Base-by-base conservation (phyloP, 92 coral and sea anemone genomes). In the Parazoanthus atlanticus region DNA sequence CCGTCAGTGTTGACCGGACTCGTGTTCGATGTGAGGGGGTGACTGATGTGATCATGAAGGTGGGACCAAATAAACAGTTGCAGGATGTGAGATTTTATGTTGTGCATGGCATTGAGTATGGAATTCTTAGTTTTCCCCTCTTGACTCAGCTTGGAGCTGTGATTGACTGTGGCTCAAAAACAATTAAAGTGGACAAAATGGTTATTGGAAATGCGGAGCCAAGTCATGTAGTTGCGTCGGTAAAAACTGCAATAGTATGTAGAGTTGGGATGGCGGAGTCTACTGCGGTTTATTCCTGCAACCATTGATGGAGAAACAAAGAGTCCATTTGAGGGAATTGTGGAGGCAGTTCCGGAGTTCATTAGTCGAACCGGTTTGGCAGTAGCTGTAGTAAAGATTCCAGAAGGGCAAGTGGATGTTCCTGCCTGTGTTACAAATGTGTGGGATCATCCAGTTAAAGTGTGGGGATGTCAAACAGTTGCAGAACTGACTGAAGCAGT, bases 391-490 rank as follows among this genome's bases (percentile, higher is more conserved):
- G 91, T 89, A 40, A 84, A 84, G 36, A 74, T 89, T 21, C 91
- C 88, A 7, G 9, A 88, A 79, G 85, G 89, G 3, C 92, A 90
- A 85, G 64, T 3, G n/a, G 73, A 70, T 19, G 65, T 90, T 47
- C 92, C 92, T 78, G 86, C 78, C 71, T 85, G 89, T 85, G 92
- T 89, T 12, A 89, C 92, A 46, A 89, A 89, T 74, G 86, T 89
- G 1, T 89, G 92, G 89, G 85, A 89, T 58, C 92, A 64, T 49
- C 85, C 92, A 32, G 54, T 89, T 78, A 89, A 89, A 66, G 92
- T 89, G n/a, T 89, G 89, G 89, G 76, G 85, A 54, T 89, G 92
- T 76, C 92, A 89, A 89, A n/a, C 88, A 21, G 91, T 89, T 10
- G 88, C 88, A 40, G 88, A 89, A 41, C 46, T 88, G 41, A 29